These are phyloP conservation scores for Xerus inauris DNA, from an alignment of 2,113 vertebrate genomes.

Conservation along the genomic window DNA sequence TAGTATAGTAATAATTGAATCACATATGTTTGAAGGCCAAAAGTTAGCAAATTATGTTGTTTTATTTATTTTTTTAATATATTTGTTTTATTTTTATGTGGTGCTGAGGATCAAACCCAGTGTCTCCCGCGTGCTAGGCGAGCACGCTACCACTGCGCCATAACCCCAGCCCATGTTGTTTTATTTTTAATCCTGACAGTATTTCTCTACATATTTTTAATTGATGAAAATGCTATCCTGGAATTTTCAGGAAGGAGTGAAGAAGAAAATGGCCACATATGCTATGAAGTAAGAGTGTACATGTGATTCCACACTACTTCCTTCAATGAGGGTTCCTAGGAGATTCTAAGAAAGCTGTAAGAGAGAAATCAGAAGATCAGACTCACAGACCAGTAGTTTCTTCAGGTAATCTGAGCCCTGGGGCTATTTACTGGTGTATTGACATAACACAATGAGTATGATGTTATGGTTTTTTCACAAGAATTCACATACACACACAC, in stretches of 20 bases:
- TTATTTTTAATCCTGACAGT: neutral
- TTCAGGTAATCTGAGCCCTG: neutral
- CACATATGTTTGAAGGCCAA: neutral
- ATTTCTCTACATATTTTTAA: slow-evolving; percentile 24
- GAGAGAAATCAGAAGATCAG: neutral
- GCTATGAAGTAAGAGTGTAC: neutral
- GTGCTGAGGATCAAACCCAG: too few relatives aligned
- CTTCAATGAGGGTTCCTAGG: neutral
- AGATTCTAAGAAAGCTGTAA: neutral
- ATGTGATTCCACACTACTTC: neutral
- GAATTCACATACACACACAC: neutral
- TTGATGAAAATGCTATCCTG: neutral
- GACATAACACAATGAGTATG: neutral
- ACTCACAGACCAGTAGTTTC: neutral
- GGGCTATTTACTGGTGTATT: neutral
- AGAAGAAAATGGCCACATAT: neutral
- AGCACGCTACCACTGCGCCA: too few relatives aligned
- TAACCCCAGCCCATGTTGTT: too few relatives aligned
- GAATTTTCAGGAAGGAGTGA: neutral
- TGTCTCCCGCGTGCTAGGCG: too few relatives aligned
- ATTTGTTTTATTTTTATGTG: too few relatives aligned
- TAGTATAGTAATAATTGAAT: neutral
- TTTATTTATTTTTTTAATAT: too few relatives aligned
- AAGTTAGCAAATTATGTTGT: neutral
- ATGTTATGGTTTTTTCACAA: neutral